Conservation (phyloP, 2,113 vertebrate species). For the Mystacornis crossleyi region DNA sequence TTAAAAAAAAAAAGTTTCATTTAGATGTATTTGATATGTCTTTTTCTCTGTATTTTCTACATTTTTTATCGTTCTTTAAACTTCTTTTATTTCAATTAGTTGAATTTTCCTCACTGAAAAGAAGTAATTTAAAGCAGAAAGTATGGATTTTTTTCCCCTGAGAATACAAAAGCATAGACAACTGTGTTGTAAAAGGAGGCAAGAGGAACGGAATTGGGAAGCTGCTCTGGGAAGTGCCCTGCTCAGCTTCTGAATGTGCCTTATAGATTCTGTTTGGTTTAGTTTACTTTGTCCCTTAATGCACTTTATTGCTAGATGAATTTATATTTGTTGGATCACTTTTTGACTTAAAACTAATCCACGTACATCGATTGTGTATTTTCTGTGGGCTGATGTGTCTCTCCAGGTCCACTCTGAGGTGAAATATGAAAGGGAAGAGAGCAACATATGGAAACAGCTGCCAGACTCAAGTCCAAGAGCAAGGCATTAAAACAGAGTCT, state of each 20-base stretch:
- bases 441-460: background rate
- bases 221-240: background rate
- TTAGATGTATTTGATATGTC: background rate
- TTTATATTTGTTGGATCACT: background rate
- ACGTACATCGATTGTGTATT: accelerated
- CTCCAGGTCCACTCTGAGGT: background rate
- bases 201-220: background rate
- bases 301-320: background rate
- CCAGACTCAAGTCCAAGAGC: background rate
- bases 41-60: background rate
- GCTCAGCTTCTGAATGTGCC: background rate
- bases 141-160: background rate
- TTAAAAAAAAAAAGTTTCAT: background rate
- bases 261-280: background rate
- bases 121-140: background rate
- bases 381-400: background rate
- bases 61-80: background rate
- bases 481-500: background rate
- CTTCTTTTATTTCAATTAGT: background rate
- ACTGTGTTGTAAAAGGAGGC: background rate
- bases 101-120: background rate
- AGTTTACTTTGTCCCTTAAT: background rate
- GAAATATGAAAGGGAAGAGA: background rate
- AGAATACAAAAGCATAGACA: background rate
- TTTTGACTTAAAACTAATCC: background rate